phyloP scores from a whole-genome alignment of 2,113 vertebrate species.

The Saimiri boliviensis region DNA sequence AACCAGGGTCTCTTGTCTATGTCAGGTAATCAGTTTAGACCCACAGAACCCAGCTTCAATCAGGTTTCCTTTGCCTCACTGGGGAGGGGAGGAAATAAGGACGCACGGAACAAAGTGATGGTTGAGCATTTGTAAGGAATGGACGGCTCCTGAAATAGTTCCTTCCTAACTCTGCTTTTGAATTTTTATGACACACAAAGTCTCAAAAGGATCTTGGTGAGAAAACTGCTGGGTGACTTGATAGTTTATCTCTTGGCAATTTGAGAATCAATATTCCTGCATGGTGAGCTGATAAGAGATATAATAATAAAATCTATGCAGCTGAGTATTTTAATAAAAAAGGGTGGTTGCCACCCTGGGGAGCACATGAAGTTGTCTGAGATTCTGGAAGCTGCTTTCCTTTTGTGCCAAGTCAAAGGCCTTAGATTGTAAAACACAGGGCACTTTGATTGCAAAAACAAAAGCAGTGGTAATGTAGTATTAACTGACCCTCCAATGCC shows the following conservation, averaged over 20 bases:
- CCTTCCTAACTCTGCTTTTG: constrained; percentile 41
- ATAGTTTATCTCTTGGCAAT: constrained; percentile 61
- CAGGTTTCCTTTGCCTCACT: not conserved
- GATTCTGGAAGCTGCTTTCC: not conserved
- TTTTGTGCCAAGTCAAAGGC: constrained; percentile 50
- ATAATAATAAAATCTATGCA: constrained; percentile 57
- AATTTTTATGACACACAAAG: constrained; percentile 55
- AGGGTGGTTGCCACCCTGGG: constrained; percentile 11
- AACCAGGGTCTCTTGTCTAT: not conserved
- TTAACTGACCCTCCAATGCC: not conserved
- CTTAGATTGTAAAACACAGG: not conserved
- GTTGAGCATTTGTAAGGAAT: not conserved
- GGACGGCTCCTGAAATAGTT: not conserved
- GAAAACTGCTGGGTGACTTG: constrained; percentile 67
- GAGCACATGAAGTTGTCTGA: not conserved
- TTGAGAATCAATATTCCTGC: constrained; percentile 63
- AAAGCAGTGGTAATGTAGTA: not conserved
- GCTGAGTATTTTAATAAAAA: constrained; percentile 60
- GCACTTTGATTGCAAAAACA: not conserved
- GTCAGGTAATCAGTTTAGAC: not conserved
- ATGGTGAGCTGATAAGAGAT: constrained; percentile 53
- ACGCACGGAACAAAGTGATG: not conserved
- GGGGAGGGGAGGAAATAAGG: not conserved
- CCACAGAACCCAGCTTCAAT: not conserved
- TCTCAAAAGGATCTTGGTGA: constrained; percentile 55